These are phyloP conservation scores for Cottus gobio DNA, from an alignment of 2,113 vertebrate species.

Conservation along the genomic window DNA sequence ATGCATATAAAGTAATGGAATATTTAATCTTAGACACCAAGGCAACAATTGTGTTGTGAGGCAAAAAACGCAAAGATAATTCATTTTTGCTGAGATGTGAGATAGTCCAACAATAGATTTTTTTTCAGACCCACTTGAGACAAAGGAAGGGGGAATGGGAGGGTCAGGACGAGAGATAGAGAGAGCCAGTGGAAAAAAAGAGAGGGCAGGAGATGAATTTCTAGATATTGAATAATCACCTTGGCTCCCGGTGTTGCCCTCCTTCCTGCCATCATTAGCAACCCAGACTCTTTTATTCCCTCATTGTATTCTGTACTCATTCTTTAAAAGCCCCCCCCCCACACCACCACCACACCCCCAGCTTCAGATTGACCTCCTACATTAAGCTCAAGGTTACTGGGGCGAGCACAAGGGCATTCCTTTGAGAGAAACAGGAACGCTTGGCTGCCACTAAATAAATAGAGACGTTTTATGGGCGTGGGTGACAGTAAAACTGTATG, in stretches of 20 bases:
- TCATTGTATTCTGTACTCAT: constrained; percentile 60
- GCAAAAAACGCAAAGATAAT: constrained; percentile 27
- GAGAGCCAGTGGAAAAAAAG: neutral
- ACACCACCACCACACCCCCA: neutral
- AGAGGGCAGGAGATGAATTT: constrained; percentile 27
- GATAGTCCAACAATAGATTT: constrained; percentile 46
- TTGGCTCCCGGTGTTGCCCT: constrained; percentile 8
- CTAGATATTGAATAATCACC: constrained; percentile 58
- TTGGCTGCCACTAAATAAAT: constrained; percentile 70
- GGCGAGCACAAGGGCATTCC: constrained; percentile 68
- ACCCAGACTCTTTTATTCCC: constrained; percentile 65
- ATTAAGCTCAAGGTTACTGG: constrained; percentile 78
- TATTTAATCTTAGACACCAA: constrained; percentile 17
- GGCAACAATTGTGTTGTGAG: constrained; percentile 14
- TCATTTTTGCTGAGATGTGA: constrained; percentile 49
- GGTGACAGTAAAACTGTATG: constrained; percentile 67
- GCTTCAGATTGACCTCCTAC: constrained; percentile 67
- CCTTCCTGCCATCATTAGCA: constrained; percentile 66
- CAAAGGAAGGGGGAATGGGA: constrained; percentile 2
- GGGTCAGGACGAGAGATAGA: constrained; percentile 3
- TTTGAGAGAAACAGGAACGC: constrained; percentile 61
- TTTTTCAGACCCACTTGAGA: constrained; percentile 21
- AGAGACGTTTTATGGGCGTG: constrained; percentile 68
- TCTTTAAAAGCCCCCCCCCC: constrained; percentile 35
- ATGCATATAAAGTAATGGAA: constrained; percentile 29